Evolutionary conservation across 2,888 invertebrate genomes (phyloP), one percentile per base, ranked within the genome.

Genomic region (Trichopoda pennipes): DNA sequence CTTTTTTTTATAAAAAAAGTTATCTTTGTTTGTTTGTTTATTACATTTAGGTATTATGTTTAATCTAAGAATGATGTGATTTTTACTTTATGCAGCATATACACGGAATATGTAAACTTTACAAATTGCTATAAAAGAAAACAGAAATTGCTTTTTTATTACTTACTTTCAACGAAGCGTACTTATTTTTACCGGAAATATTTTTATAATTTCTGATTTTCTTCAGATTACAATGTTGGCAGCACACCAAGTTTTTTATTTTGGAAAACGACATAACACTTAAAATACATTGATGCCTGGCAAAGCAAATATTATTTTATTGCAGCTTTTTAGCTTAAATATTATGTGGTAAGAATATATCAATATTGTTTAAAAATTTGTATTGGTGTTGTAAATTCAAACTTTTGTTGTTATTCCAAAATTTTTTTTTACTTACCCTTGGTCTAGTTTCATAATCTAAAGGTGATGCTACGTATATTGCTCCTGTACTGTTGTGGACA

Each of bases 401-500:
- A 44, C 6, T 14, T 44, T 42, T 14, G 12, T 14, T 16, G 12
- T 14, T 42, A 3, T 42, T 44, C 14, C 14, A 44, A 1, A 44
- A 44, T 4, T 44, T 14, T 21, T 42, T 44, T 4, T 10, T 83
- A 93, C 96, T 96, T 93, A 98, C 98, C 94, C 98, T 94, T 93
- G 97, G 97, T 90, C 97, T 94, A 73, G 97, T 96, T 92, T 98
- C 98, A 92, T 98, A 98, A 93, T 99, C 98, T 90, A 99, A 93
- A 80, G 97, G 96, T 87, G 97, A 97, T 80, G 98, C 98, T 87
- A 99, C 98, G 92, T 97, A 98, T 92, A 99, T 98, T 90, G 98
- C 98, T 86, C 99, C 99, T 85, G 98, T 98, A 95, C 97, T 97
- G 92, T 98, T 98, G 92, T 98, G 97, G 89, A 98, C 98, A 87